Percentiles rank a stretch among this genome's conserved stretches.
These are phyloP conservation scores for Drosophila eohydei DNA, from an alignment of 2,888 invertebrate species.

Conservation along the genomic window DNA sequence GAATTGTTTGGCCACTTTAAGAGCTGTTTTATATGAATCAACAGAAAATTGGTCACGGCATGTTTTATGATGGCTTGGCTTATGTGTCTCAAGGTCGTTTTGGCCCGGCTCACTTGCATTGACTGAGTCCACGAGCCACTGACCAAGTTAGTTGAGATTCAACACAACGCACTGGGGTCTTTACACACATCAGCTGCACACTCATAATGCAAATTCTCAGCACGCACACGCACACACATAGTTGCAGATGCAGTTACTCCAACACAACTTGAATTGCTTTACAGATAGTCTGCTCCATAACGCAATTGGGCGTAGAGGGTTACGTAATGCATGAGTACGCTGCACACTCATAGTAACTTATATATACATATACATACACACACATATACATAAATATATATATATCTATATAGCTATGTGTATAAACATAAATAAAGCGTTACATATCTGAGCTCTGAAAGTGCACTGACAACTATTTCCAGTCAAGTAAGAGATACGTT, in stretches of 20 bases:
- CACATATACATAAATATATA: constrained; percentile 10
- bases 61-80: constrained; percentile 44
- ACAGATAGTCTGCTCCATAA: constrained; percentile 50
- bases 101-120: constrained; percentile 29
- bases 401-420: constrained; percentile 20
- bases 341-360: constrained; percentile 8
- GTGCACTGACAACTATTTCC: constrained; percentile 78
- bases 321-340: constrained; percentile 62
- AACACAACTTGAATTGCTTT: constrained; percentile 17
- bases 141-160: constrained; percentile 53
- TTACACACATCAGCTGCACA: constrained; percentile 18
- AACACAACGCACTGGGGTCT: constrained; percentile 52
- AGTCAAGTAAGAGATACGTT: constrained; percentile 31
- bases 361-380: constrained; percentile 25
- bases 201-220: constrained; percentile 54
- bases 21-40: constrained; percentile 41
- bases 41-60: constrained; percentile 62
- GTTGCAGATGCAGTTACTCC: constrained; percentile 22
- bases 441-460: constrained; percentile 72
- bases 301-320: constrained; percentile 70
- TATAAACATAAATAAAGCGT: constrained; percentile 65
- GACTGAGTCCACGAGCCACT: constrained; percentile 27
- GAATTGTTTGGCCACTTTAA: constrained; percentile 42
- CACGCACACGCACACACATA: constrained; percentile 43
- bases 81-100: constrained; percentile 68